Conservation (phyloP, 1,140 invertebrate species). For the Anoplophora glabripennis region DNA sequence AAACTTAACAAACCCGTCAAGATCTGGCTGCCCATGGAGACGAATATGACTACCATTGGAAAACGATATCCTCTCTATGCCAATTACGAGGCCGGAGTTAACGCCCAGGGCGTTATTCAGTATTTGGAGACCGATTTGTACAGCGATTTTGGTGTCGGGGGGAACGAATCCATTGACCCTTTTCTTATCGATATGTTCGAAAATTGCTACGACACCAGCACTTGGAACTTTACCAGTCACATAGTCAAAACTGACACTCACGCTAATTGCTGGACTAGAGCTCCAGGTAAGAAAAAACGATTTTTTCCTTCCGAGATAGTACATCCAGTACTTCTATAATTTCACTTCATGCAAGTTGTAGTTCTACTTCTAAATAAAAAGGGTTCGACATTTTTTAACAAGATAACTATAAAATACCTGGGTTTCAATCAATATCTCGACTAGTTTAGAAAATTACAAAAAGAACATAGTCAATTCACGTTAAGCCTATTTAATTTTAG, state of each 20-base stretch:
- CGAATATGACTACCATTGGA: conserved; percentile 61
- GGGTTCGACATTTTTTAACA: too few species aligned
- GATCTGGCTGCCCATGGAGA: conserved; percentile 59
- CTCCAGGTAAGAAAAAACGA: conserved; percentile 22
- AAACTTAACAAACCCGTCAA: conserved; percentile 58
- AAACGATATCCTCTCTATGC: conserved; percentile 55
- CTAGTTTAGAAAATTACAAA: too few species aligned
- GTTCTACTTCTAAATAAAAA: too few species aligned
- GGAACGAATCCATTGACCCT: conserved; percentile 21
- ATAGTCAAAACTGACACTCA: conserved; percentile 22
- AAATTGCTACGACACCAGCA: conserved; percentile 20
- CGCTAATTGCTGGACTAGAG: conserved; percentile 23
- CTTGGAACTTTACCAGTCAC: conserved; percentile 22
- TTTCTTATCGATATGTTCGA: conserved; percentile 12
- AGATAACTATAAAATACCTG: too few species aligned
- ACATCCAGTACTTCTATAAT: neutral
- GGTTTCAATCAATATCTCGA: too few species aligned
- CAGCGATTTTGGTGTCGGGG: conserved; percentile 21
- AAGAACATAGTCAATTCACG: too few species aligned
- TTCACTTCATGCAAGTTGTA: neutral
- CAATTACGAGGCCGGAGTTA: conserved; percentile 67
- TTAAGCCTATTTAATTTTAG: conserved; percentile 18
- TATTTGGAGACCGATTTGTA: conserved; percentile 53
- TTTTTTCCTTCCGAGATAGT: neutral
- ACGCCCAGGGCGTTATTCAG: conserved; percentile 65